Evolutionary conservation across 2,113 vertebrate species (phyloP).

Genomic region (Dipodomys ordii): DNA sequence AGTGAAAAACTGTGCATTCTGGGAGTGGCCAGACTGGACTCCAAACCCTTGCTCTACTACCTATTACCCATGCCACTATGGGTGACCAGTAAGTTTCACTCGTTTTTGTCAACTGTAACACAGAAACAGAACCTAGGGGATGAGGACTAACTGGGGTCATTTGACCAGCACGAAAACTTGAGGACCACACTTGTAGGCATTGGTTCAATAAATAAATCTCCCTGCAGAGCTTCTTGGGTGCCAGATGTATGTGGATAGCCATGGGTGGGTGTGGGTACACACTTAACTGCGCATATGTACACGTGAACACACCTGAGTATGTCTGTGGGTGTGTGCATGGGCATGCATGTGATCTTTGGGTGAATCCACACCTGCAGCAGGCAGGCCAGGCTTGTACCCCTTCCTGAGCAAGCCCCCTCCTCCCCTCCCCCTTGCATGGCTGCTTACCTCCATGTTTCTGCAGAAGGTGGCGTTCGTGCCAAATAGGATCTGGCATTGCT

Average conservation of each 20-base stretch:
- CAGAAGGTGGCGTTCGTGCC: constrained; percentile 98
- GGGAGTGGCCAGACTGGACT: neutral
- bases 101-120: neutral
- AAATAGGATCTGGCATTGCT: constrained; percentile 98
- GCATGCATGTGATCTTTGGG: too few species aligned
- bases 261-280: accelerated
- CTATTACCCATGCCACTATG: neutral
- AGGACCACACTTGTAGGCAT: neutral
- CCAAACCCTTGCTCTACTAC: neutral
- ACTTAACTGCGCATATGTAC: neutral
- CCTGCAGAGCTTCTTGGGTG: neutral
- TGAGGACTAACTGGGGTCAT: neutral
- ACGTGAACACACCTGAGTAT: neutral
- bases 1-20: neutral
- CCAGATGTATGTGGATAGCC: neutral
- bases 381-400: neutral
- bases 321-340: accelerated
- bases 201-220: neutral
- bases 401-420: neutral
- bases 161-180: neutral
- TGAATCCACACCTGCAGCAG: neutral
- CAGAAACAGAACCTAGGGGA: neutral
- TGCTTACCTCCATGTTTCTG: constrained; percentile 96
- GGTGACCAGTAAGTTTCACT: neutral
- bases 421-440: too few species aligned